Base-by-base conservation (phyloP, 2,888 invertebrate genomes). In the Hirtodrosophila confusa region DNA sequence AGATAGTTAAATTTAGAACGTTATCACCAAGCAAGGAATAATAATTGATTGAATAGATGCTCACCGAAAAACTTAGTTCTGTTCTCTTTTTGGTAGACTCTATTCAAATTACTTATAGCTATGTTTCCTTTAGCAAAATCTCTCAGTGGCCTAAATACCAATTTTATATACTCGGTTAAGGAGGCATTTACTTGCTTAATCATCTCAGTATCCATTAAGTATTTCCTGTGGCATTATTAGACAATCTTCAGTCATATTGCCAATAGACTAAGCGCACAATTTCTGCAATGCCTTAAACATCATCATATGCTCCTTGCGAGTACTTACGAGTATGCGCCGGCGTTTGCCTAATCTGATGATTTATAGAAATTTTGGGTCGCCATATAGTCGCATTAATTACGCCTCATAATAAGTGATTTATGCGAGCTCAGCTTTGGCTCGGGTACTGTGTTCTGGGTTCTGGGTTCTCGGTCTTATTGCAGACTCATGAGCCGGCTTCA, bases 371-470 rank as follows among this genome's bases (percentile, higher is more conserved):
- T 91, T 89, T 90, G 90, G 91, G 90, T 90, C 90, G 91, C 90
- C 90, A 91, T 90, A 89, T 82, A 89, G 86, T 89, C 90, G 91
- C 91, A 91, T 91, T 91, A 91, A 91, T 91, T 91, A 91, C 90
- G 90, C 90, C 91, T 91, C 91, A 91, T 91, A 91, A 91, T 91
- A 91, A 91, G 90, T 91, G 91, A 91, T 91, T 91, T 91, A 91
- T 91, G 91, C 86, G 88, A 66, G 83, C 78, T 71, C 71, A 72
- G 73, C 70, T 68, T 37, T 43, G 56, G 56, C 57, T 55, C 45
- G 44, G 49, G 17, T 45, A 45, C 63, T 58, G 50, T 47, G 40
- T 53, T 53, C 39, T 43, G 49, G 7, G 10, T 43, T 58, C 62
- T 57, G 50, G 41, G 36, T 41, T 41, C 17, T 17, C 39, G 45